A percentile compares a stretch with the other conserved stretches of the same genome.
phyloP scores from a whole-genome alignment of 2,113 vertebrate genomes.

The Istiophorus platypterus region DNA sequence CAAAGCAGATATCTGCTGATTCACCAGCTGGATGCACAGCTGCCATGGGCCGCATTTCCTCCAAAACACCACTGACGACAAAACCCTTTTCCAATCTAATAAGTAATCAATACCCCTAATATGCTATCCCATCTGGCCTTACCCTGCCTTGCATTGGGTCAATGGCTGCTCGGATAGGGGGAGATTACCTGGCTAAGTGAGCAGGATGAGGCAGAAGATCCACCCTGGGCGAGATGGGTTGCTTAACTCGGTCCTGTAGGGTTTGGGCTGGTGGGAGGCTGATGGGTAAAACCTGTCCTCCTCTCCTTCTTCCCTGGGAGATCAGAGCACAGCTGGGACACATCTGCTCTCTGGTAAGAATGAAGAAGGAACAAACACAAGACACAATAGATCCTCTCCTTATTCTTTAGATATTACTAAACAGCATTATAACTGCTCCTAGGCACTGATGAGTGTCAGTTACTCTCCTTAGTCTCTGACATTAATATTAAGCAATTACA shows the following conservation, averaged over 20 bases:
- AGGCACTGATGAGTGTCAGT: constrained; percentile 26
- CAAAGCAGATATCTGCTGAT: constrained; percentile 58
- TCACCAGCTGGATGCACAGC: constrained; percentile 70
- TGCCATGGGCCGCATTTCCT: constrained; percentile 50
- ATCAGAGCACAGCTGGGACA: constrained; percentile 34
- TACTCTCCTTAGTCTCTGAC: constrained; percentile 45
- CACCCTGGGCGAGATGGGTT: constrained; percentile 48
- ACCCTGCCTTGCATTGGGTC: constrained; percentile 41
- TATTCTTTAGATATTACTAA: not conserved
- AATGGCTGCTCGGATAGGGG: constrained; percentile 55
- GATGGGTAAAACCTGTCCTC: constrained; percentile 54
- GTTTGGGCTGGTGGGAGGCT: constrained; percentile 19
- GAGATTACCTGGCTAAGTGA: constrained; percentile 59
- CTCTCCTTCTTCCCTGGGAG: constrained; percentile 19
- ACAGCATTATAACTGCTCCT: not conserved
- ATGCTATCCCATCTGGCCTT: constrained; percentile 51
- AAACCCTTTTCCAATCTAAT: constrained; percentile 57
- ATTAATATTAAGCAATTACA: constrained; percentile 42
- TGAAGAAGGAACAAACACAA: constrained; percentile 8
- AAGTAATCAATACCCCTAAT: constrained; percentile 74
- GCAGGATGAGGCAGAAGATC: constrained; percentile 55
- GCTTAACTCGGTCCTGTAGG: constrained; percentile 29
- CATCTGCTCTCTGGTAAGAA: constrained; percentile 25
- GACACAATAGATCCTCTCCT: not conserved
- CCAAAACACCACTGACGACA: constrained; percentile 61